Evolutionary conservation across 2,797 vertebrate genomes (phyloP).

Genomic region (Synanceia verrucosa): DNA sequence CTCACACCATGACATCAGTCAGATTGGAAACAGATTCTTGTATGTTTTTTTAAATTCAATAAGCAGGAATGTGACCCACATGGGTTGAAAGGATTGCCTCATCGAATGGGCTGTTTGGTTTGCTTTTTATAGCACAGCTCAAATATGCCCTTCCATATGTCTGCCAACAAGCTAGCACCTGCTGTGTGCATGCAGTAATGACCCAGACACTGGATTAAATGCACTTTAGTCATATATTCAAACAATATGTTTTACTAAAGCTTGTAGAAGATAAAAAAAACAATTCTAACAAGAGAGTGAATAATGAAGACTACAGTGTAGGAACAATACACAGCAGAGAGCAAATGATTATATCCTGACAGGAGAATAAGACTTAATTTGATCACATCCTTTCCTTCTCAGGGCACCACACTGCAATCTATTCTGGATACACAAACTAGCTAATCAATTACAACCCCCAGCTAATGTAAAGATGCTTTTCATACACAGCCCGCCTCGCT

Average conservation of each 20-base stretch:
- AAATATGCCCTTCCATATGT: slow-evolving; percentile 33
- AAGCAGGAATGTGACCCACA: slow-evolving; percentile 32
- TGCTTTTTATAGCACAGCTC: slow-evolving; percentile 33
- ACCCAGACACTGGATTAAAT: neutral
- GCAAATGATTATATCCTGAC: slow-evolving; percentile 58
- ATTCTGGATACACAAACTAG: slow-evolving; percentile 70
- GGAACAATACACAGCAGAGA: slow-evolving; percentile 47
- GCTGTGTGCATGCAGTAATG: slow-evolving; percentile 19
- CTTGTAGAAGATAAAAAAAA: neutral
- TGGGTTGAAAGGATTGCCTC: slow-evolving; percentile 15
- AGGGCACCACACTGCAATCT: slow-evolving; percentile 47
- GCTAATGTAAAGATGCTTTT: slow-evolving; percentile 77
- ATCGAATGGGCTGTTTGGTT: slow-evolving; percentile 36
- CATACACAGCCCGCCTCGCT: slow-evolving; percentile 63
- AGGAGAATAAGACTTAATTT: slow-evolving; percentile 61
- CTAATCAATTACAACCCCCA: slow-evolving; percentile 75
- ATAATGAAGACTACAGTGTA: slow-evolving; percentile 38
- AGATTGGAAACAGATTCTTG: slow-evolving; percentile 30
- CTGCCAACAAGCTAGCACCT: slow-evolving; percentile 16
- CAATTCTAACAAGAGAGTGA: slow-evolving; percentile 23
- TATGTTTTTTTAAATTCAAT: slow-evolving; percentile 40
- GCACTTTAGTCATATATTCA: neutral
- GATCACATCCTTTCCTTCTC: slow-evolving; percentile 57
- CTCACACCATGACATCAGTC: slow-evolving; percentile 14
- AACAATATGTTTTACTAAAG: neutral